A percentile compares a stretch with the other conserved stretches of the same genome.
Evolutionary conservation across 2,888 invertebrate species (phyloP).

Genomic region (Acanthacorydalis orientalis): DNA sequence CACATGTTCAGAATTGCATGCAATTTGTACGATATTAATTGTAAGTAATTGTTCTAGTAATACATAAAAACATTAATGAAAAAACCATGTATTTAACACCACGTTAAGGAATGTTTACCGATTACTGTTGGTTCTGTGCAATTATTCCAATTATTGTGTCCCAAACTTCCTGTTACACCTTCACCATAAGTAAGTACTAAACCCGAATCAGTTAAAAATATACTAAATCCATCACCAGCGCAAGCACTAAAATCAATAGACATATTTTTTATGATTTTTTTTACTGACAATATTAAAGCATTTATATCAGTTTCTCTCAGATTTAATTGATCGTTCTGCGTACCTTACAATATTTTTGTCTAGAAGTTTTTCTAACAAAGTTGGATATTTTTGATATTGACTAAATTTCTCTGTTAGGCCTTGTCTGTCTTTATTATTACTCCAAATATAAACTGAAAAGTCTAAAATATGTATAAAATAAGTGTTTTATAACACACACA

Average conservation of each 20-base stretch:
- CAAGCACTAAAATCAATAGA: slow-evolving; percentile 26
- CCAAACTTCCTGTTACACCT: slow-evolving; percentile 42
- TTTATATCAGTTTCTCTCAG: slow-evolving; percentile 6
- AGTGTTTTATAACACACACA: too few relatives aligned
- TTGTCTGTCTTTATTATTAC: too few relatives aligned
- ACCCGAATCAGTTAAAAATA: slow-evolving; percentile 42
- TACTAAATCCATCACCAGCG: slow-evolving; percentile 46
- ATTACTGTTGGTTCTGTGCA: slow-evolving; percentile 29
- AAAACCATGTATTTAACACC: not conserved
- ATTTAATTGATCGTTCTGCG: slow-evolving; percentile 1
- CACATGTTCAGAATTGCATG: slow-evolving; percentile 45
- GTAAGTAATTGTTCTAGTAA: slow-evolving; percentile 29
- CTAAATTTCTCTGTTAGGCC: not conserved
- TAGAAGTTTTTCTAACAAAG: not conserved
- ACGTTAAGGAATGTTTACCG: not conserved
- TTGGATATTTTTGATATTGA: not conserved
- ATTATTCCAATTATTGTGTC: slow-evolving; percentile 40
- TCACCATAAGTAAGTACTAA: slow-evolving; percentile 52
- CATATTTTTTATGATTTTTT: too few relatives aligned
- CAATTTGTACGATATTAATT: slow-evolving; percentile 39
- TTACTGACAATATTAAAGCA: too few relatives aligned
- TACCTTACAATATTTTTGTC: slow-evolving; percentile 6
- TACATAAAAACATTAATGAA: too few relatives aligned
- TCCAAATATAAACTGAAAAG: too few relatives aligned
- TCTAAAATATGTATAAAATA: too few relatives aligned